Evolutionary conservation across 2,113 vertebrate genomes (phyloP).

Genomic region (Podocnemis expansa): DNA sequence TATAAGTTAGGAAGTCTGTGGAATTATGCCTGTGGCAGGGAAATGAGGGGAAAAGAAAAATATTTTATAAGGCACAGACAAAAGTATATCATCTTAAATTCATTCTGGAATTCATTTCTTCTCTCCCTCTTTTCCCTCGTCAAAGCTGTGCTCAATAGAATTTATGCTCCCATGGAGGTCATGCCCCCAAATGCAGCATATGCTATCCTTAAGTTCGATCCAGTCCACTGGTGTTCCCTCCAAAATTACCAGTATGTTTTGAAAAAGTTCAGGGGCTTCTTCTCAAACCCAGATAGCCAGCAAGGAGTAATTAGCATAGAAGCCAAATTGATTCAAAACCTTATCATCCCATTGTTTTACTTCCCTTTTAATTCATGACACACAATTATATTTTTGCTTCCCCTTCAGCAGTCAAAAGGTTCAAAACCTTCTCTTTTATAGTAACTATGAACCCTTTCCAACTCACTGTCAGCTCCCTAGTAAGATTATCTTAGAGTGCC

Average conservation of each 20-base stretch:
- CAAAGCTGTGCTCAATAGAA: not conserved
- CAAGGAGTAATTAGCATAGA: not conserved
- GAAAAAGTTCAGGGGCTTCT: not conserved
- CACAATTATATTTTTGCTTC: not conserved
- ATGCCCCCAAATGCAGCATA: not conserved
- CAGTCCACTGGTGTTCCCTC: not conserved
- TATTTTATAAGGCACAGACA: not conserved
- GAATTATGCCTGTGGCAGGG: not conserved
- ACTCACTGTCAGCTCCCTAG: not conserved
- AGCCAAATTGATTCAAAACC: not conserved
- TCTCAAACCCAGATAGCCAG: not conserved
- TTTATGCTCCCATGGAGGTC: not conserved
- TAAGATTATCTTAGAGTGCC: not conserved
- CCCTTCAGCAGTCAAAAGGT: not conserved
- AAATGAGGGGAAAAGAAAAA: not conserved
- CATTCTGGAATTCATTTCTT: not conserved
- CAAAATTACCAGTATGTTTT: not conserved
- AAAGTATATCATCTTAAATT: not conserved
- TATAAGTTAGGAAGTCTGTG: not conserved
- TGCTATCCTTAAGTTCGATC: not conserved
- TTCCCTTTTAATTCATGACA: not conserved
- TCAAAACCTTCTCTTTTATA: not conserved
- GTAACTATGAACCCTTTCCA: not conserved
- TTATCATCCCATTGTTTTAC: not conserved
- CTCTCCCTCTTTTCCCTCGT: not conserved